These are phyloP conservation scores for Schizotus pectinicornis DNA, from an alignment of 2,888 invertebrate genomes.

Conservation along the genomic window DNA sequence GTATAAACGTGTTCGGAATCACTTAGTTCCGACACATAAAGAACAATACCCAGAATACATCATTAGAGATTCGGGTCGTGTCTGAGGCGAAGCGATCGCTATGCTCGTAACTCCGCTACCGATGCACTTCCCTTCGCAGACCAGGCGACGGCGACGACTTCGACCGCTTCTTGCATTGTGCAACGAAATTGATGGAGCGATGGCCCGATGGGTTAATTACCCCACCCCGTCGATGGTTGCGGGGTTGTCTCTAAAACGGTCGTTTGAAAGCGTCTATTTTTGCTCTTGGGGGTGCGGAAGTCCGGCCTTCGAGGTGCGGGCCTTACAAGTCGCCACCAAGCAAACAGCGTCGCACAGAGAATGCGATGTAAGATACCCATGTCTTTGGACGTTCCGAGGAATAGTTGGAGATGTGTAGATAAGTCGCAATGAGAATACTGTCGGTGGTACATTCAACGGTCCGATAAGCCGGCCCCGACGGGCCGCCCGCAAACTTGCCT, in stretches of 20 bases:
- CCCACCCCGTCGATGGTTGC: background rate
- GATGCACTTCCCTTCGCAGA: conserved; percentile 38
- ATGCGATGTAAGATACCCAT: conserved; percentile 43
- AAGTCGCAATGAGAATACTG: conserved; percentile 44
- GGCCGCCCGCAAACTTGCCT: conserved; percentile 31
- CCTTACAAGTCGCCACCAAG: conserved; percentile 22
- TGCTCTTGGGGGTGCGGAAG: conserved; percentile 11
- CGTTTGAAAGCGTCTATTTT: too few relatives aligned
- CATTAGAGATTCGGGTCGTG: conserved; percentile 53
- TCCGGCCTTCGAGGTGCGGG: conserved; percentile 9
- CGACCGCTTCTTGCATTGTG: conserved; percentile 30
- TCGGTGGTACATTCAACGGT: conserved; percentile 44
- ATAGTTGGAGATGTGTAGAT: conserved; percentile 40
- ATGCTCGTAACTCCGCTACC: conserved; percentile 33
- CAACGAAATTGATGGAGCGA: background rate
- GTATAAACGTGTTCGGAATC: conserved; percentile 52
- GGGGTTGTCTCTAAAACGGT: conserved; percentile 17
- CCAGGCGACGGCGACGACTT: conserved; percentile 32
- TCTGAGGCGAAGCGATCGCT: conserved; percentile 39
- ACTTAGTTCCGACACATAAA: conserved; percentile 54
- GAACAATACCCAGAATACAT: conserved; percentile 53
- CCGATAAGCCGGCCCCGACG: conserved; percentile 38
- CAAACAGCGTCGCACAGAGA: conserved; percentile 31
- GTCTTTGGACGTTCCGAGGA: conserved; percentile 41
- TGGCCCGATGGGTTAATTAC: background rate